Percentiles rank a stretch among this genome's conserved stretches.
These are phyloP conservation scores for Laterallus jamaicensis DNA, from an alignment of 2,113 vertebrate genomes.

Conservation along the genomic window DNA sequence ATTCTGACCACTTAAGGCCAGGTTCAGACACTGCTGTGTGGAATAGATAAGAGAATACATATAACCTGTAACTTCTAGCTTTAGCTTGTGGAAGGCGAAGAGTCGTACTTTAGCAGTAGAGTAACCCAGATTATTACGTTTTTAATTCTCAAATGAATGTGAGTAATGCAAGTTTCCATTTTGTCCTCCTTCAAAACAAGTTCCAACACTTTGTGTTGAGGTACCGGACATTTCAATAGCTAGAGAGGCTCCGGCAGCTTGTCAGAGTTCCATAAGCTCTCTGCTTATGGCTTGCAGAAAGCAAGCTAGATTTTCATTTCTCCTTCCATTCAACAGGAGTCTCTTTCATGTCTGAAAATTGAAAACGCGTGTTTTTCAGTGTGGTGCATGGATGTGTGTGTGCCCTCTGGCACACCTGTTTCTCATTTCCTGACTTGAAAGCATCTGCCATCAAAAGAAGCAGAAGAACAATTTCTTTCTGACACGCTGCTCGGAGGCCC, in stretches of 20 bases:
- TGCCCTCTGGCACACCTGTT: slow-evolving; percentile 93
- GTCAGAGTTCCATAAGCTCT: slow-evolving; percentile 65
- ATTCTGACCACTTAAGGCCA: not conserved
- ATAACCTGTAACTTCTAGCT: not conserved
- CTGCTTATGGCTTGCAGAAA: slow-evolving; percentile 81
- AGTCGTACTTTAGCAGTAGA: not conserved
- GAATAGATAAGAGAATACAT: not conserved
- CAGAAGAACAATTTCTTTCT: slow-evolving; percentile 89
- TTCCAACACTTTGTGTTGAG: slow-evolving; percentile 40
- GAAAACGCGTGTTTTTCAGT: slow-evolving; percentile 83
- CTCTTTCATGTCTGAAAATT: slow-evolving; percentile 92
- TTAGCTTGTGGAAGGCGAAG: not conserved
- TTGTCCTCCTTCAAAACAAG: slow-evolving; percentile 54
- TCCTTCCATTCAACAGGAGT: slow-evolving; percentile 87
- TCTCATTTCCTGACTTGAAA: slow-evolving; percentile 98
- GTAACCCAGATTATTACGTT: not conserved
- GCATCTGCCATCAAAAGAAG: slow-evolving; percentile 91
- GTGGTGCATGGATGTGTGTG: slow-evolving; percentile 83
- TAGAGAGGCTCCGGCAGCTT: slow-evolving; percentile 47
- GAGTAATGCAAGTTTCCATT: slow-evolving; percentile 30
- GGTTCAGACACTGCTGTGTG: not conserved
- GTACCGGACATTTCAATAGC: slow-evolving; percentile 60
- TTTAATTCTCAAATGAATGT: not conserved
- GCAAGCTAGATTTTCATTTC: slow-evolving; percentile 79
- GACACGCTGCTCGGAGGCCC: slow-evolving; percentile 79